Percentiles rank a stretch among this genome's conserved stretches.
Conservation (phyloP, 2,888 invertebrate species). For the Germaria angustata region DNA sequence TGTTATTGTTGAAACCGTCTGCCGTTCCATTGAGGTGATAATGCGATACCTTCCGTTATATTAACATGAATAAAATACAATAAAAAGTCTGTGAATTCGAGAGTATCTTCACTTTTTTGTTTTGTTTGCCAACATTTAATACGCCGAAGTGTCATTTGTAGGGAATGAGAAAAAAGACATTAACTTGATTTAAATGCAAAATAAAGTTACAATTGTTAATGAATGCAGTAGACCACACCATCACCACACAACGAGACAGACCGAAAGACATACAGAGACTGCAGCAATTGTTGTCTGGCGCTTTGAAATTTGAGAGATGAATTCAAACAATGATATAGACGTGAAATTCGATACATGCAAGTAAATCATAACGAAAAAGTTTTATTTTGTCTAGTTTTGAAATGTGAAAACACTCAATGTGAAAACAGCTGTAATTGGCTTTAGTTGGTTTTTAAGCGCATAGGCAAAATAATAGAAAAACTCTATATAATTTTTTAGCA, state of each 20-base stretch:
- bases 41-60: conserved; percentile 62
- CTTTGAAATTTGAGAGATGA: conserved; percentile 64
- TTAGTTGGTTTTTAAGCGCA: not conserved
- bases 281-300: conserved; percentile 73
- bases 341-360: not conserved
- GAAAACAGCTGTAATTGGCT: too few species aligned
- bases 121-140: conserved; percentile 50
- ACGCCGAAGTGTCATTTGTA: conserved; percentile 36
- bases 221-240: conserved; percentile 56
- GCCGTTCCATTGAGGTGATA: conserved; percentile 33
- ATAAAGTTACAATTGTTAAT: conserved; percentile 58
- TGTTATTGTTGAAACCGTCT: conserved; percentile 24
- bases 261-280: conserved; percentile 16
- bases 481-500: not conserved
- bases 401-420: not conserved
- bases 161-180: conserved; percentile 45
- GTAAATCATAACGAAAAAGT: not conserved
- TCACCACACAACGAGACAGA: conserved; percentile 43
- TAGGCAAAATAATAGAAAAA: not conserved
- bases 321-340: conserved; percentile 34
- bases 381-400: not conserved
- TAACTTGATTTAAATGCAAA: conserved; percentile 60
- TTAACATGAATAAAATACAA: conserved; percentile 34
- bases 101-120: conserved; percentile 19
- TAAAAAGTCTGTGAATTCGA: conserved; percentile 25